Evolutionary conservation across 1,140 invertebrate genomes (phyloP), one percentile per base, ranked within the genome.

Genomic region (Cydia amplana): DNA sequence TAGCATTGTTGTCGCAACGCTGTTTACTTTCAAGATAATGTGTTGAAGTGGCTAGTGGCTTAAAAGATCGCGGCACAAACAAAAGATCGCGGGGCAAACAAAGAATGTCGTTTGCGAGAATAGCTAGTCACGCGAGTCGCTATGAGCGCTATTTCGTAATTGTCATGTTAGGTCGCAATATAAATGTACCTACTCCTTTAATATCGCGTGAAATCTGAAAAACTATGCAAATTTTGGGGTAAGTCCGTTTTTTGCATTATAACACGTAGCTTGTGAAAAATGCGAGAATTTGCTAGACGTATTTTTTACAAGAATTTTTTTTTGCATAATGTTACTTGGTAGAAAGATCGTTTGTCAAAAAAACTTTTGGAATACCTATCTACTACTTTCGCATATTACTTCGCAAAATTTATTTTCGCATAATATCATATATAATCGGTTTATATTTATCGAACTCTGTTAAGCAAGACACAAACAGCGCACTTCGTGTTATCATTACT

Each of bases 101-200:
- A 70, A 70, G 14, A 70, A 70, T 70, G 32, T 70, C 28, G 28
- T 70, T 70, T 40, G 65, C n/a, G 28, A 18, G 65, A 70, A 12
- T 40, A 70, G 65, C 32, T 20, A 14, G 32, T 70, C 32, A 40
- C 32, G 55, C 18, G 32, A 70, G 63, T 16, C 14, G 65, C n/a
- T 70, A 20, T 20, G 55, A 60, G n/a, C 28, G 65, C 32, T 36
- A 70, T 70, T 70, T 32, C 65, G 65, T 70, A 70, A 70, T 18
- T 9, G n/a, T 70, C 0, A 14, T 32, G 60, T 60, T 6, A 18
- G n/a, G 60, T 64, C 20, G 20, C 23, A 23, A 64, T 64, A 18
- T 12, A 2, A 60, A 23, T 23, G 55, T 7, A 7, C 55, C 20
- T 36, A 36, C 32, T 36, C n/a, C 1, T 60, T 7, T 60, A 60